These are phyloP conservation scores for Larimichthys polyactis DNA, from an alignment of 2,113 vertebrate genomes.

Conservation along the genomic window DNA sequence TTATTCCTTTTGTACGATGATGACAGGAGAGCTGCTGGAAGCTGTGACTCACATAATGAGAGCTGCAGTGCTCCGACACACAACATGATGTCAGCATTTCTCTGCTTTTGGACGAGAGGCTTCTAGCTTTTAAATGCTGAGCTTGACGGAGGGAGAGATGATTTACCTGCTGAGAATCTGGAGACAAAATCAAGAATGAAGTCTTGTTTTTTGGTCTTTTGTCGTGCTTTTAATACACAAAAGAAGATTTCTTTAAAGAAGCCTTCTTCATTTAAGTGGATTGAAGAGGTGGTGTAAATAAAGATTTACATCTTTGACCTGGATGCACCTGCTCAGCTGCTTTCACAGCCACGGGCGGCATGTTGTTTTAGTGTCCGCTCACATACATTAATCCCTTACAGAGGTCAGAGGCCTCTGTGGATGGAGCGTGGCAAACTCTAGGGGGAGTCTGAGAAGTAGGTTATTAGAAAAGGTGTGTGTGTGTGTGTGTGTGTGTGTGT, in stretches of 20 bases:
- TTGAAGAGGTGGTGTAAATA: background rate
- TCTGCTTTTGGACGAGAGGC: background rate
- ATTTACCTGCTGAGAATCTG: background rate
- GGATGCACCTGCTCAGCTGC: background rate
- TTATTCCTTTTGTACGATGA: background rate
- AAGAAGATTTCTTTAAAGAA: background rate
- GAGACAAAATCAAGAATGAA: background rate
- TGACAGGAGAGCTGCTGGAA: background rate
- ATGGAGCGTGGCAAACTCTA: background rate
- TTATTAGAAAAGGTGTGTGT: conserved; percentile 15
- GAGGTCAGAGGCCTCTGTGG: conserved; percentile 30
- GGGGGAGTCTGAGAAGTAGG: conserved; percentile 1
- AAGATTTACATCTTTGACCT: background rate
- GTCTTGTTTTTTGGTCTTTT: background rate
- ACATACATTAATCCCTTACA: conserved; percentile 34
- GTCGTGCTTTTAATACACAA: background rate
- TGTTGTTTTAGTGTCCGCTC: conserved; percentile 5
- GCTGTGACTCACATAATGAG: conserved; percentile 1
- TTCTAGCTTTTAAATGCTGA: background rate
- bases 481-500: too few relatives aligned
- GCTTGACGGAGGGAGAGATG: too few relatives aligned
- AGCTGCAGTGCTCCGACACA: conserved; percentile 42
- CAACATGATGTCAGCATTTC: conserved; percentile 46
- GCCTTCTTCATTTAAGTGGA: background rate
- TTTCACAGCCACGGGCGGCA: conserved; percentile 2